Percentiles rank a stretch among this genome's conserved stretches.
Conservation (phyloP, 2,888 invertebrate species). For the Agonopterix arenella region DNA sequence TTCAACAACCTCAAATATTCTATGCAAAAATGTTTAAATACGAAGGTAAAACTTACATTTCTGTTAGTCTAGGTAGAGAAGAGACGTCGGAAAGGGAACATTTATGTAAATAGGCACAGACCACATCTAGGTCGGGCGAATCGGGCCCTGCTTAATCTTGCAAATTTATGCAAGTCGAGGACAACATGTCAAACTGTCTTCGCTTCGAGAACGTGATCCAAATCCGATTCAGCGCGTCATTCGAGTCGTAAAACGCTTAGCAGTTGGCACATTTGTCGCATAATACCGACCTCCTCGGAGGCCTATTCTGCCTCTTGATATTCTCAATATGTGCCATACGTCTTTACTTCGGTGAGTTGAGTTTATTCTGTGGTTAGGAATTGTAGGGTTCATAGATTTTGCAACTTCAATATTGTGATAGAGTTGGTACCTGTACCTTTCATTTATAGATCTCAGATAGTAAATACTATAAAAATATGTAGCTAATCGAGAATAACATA, state of each 20-base stretch:
- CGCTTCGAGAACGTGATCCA: constrained; percentile 64
- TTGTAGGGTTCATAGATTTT: background rate
- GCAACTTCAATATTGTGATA: too few species aligned
- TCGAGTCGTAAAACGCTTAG: constrained; percentile 67
- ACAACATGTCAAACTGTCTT: constrained; percentile 71
- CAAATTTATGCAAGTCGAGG: constrained; percentile 73
- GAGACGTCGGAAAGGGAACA: constrained; percentile 32
- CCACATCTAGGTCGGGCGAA: constrained; percentile 36
- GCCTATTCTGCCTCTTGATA: constrained; percentile 50
- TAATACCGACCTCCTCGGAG: constrained; percentile 54
- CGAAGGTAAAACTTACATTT: too few species aligned
- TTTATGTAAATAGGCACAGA: constrained; percentile 58
- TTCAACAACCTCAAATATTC: too few species aligned
- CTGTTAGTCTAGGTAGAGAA: too few species aligned
- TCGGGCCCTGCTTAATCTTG: constrained; percentile 62
- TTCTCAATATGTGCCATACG: constrained; percentile 34
- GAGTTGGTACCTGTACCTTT: too few species aligned
- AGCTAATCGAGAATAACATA: too few species aligned
- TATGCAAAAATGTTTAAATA: constrained; percentile 3
- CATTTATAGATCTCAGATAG: too few species aligned
- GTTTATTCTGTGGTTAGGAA: too few species aligned
- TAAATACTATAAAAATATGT: too few species aligned
- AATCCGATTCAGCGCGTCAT: constrained; percentile 67
- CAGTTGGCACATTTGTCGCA: constrained; percentile 68
- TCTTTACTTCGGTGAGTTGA: background rate